phyloP scores from a whole-genome alignment of 2,797 vertebrate species.

The Pampus argenteus region DNA sequence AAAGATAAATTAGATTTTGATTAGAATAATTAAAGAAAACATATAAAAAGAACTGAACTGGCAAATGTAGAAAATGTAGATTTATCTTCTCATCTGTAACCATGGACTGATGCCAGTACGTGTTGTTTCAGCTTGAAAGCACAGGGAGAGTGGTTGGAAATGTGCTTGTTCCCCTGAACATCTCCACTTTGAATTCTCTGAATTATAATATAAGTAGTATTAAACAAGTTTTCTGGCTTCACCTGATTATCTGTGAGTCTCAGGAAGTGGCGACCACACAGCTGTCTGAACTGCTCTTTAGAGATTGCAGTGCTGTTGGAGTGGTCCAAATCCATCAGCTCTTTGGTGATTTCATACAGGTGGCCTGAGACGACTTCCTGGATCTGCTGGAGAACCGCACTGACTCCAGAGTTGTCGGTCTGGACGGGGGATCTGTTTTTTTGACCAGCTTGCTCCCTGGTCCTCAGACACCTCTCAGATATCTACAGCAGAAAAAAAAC shows the following conservation, averaged over 20 bases:
- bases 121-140: conserved; percentile 56
- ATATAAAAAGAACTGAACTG: conserved; percentile 49
- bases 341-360: conserved; percentile 60
- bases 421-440: conserved; percentile 53
- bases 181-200: conserved; percentile 27
- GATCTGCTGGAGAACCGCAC: conserved; percentile 59
- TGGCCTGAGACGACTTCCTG: conserved; percentile 50
- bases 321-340: conserved; percentile 73
- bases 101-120: conserved; percentile 37
- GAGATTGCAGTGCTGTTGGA: conserved; percentile 58
- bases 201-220: conserved; percentile 3
- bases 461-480: neutral
- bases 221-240: conserved; percentile 27
- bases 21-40: conserved; percentile 75
- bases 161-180: conserved; percentile 25
- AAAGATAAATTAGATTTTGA: conserved; percentile 71
- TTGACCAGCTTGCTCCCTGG: conserved; percentile 68
- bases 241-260: conserved; percentile 84
- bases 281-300: conserved; percentile 78
- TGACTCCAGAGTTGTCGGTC: conserved; percentile 35
- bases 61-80: conserved; percentile 45
- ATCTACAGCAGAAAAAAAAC: neutral
- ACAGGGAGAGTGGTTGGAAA: conserved; percentile 38
- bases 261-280: conserved; percentile 76
- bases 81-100: conserved; percentile 50